phyloP scores from a whole-genome alignment of 2,113 vertebrate species.

The Aspidoscelis tigris region DNA sequence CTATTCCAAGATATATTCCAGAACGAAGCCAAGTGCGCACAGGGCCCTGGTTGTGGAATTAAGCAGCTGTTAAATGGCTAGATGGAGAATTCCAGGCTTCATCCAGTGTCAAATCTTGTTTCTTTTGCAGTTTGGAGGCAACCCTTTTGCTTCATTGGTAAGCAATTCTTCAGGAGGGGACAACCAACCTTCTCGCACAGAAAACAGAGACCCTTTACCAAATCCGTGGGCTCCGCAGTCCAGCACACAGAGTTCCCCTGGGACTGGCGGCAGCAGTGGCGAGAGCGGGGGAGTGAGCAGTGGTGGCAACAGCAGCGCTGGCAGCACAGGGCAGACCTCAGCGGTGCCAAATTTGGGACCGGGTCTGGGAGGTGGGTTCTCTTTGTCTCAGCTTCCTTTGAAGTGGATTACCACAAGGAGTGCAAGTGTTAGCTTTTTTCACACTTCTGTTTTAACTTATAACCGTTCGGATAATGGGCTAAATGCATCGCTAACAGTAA shows the following conservation, averaged over 20 bases:
- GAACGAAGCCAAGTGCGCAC: too few species aligned
- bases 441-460: neutral
- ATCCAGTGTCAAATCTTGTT: neutral
- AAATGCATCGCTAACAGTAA: neutral
- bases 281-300: constrained; percentile 51
- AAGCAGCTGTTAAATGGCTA: neutral
- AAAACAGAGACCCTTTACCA: constrained; percentile 84
- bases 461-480: neutral
- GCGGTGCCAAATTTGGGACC: constrained; percentile 69
- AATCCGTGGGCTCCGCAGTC: constrained; percentile 83
- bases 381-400: neutral
- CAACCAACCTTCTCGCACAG: constrained; percentile 82
- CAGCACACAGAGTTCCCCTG: constrained; percentile 64
- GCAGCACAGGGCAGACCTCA: constrained; percentile 64
- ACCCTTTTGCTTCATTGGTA: constrained; percentile 85
- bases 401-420: neutral
- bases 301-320: constrained; percentile 55
- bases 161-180: constrained; percentile 77
- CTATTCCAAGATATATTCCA: too few species aligned
- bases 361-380: constrained; percentile 78
- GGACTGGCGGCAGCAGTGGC: constrained; percentile 47
- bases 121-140: constrained; percentile 81
- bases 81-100: neutral
- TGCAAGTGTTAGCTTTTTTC: neutral
- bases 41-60: neutral